Evolutionary conservation across 2,113 vertebrate species (phyloP).

Genomic region (Macrotis lagotis): DNA sequence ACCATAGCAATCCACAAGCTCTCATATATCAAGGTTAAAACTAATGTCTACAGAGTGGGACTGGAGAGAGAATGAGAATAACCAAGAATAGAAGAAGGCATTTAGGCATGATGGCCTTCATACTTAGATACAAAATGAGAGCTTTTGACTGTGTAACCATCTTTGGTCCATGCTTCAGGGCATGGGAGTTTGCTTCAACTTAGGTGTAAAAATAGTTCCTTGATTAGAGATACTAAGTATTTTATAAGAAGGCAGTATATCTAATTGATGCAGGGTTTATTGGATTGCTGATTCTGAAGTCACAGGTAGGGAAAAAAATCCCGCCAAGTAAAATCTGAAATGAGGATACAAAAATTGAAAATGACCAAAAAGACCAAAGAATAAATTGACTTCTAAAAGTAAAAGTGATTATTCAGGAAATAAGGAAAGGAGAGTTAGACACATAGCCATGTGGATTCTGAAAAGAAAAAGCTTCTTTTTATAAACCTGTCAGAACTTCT

Average conservation of each 20-base stretch:
- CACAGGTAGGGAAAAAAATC: neutral
- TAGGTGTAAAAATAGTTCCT: neutral
- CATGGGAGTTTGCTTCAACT: neutral
- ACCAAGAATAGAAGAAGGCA: neutral
- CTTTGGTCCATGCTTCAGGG: neutral
- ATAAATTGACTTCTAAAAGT: too few relatives aligned
- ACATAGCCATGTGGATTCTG: too few relatives aligned
- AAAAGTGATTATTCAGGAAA: too few relatives aligned
- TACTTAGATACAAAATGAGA: neutral
- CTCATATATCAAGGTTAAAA: too few relatives aligned
- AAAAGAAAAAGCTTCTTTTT: too few relatives aligned
- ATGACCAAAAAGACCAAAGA: too few relatives aligned
- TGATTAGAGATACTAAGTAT: neutral
- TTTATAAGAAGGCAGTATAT: neutral
- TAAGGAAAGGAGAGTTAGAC: too few relatives aligned
- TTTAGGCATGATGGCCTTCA: neutral
- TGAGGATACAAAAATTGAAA: too few relatives aligned
- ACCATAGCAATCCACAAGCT: too few relatives aligned
- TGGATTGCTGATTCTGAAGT: neutral
- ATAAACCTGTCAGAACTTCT: too few relatives aligned
- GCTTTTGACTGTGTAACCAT: neutral
- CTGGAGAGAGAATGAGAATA: neutral
- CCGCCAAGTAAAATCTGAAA: too few relatives aligned
- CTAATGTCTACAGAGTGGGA: neutral
- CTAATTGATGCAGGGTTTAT: neutral